These are phyloP conservation scores for Chrysolina americana DNA, from an alignment of 2,888 invertebrate species.

Conservation along the genomic window DNA sequence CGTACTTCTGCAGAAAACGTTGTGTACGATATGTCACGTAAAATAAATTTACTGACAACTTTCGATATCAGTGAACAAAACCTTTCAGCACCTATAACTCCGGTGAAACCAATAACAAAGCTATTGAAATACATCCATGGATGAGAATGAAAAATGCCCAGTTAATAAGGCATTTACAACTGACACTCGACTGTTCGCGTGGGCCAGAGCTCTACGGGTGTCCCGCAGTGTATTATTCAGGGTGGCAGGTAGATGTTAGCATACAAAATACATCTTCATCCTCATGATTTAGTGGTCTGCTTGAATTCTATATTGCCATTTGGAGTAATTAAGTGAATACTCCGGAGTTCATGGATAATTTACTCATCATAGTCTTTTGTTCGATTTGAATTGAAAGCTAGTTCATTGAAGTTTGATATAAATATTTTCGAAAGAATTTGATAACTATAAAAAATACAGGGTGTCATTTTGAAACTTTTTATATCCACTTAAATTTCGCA, in stretches of 20 bases:
- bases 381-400: slow-evolving; percentile 14
- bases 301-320: slow-evolving; percentile 45
- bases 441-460: no score
- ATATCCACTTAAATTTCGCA: no score
- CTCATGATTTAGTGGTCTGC: slow-evolving; percentile 51
- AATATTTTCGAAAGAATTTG: no score
- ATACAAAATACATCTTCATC: slow-evolving; percentile 62
- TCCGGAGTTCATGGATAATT: slow-evolving; percentile 8
- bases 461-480: no score
- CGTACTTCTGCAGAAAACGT: no score
- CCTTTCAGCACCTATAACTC: neutral
- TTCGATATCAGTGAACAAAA: no score
- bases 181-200: slow-evolving; percentile 64
- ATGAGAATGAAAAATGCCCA: slow-evolving; percentile 59
- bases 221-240: slow-evolving; percentile 52
- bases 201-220: slow-evolving; percentile 62
- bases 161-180: slow-evolving; percentile 63
- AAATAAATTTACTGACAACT: no score
- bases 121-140: slow-evolving; percentile 55
- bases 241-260: slow-evolving; percentile 63
- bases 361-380: neutral
- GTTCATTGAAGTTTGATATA: neutral
- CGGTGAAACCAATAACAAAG: slow-evolving; percentile 29
- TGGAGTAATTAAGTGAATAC: slow-evolving; percentile 44
- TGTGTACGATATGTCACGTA: no score